These are phyloP conservation scores for Etheostoma spectabile DNA, from an alignment of 2,113 vertebrate species.

Conservation along the genomic window DNA sequence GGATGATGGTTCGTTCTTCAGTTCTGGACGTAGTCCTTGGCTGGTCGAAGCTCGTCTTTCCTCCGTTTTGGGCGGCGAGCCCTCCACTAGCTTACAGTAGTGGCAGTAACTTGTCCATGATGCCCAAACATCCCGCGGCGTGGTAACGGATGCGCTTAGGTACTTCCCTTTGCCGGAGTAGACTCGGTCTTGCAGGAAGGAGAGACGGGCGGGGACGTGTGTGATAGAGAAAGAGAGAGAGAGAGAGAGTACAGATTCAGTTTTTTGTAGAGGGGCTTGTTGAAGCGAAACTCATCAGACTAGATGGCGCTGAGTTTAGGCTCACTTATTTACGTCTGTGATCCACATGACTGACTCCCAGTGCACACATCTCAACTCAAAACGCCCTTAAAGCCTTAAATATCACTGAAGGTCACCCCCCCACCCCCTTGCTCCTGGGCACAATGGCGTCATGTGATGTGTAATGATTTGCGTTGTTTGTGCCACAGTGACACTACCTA, in stretches of 20 bases:
- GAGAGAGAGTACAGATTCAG: too few relatives aligned
- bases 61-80: slow-evolving; percentile 84
- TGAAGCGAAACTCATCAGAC: too few relatives aligned
- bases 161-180: slow-evolving; percentile 88
- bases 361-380: too few relatives aligned
- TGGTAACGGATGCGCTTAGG: slow-evolving; percentile 93
- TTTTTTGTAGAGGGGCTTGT: too few relatives aligned
- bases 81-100: slow-evolving; percentile 98
- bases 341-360: too few relatives aligned
- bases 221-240: too few relatives aligned
- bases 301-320: too few relatives aligned
- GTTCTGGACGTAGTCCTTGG: slow-evolving; percentile 90
- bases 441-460: not conserved
- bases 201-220: not conserved
- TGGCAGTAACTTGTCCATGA: slow-evolving; percentile 96
- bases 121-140: slow-evolving; percentile 90
- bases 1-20: slow-evolving; percentile 89
- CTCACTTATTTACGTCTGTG: too few relatives aligned
- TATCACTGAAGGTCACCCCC: too few relatives aligned
- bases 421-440: too few relatives aligned
- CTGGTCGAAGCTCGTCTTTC: slow-evolving; percentile 87
- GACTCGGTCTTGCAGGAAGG: slow-evolving; percentile 87
- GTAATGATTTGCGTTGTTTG: not conserved
- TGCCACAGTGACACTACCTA: too few relatives aligned
- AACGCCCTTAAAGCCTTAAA: too few relatives aligned